Evolutionary conservation across 2,797 vertebrate species (phyloP), one percentile per base, ranked within the genome.

Genomic region (Sebastes miniatus): DNA sequence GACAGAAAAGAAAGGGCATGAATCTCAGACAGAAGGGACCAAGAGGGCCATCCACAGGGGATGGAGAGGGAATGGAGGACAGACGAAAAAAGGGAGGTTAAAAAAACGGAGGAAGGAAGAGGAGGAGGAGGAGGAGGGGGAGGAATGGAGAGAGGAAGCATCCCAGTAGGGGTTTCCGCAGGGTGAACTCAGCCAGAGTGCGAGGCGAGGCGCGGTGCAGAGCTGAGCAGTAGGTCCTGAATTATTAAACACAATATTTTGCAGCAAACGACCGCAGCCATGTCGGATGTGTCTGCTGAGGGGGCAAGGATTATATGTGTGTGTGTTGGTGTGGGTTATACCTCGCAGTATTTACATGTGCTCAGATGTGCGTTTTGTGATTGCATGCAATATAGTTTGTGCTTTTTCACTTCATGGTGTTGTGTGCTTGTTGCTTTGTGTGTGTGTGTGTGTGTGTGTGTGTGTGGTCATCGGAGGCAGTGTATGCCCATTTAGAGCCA

Each of bases 171-270:
- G 71, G 66, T 84, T 91, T 89, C 84, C 11, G 72, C 86, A 84
- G 89, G 87, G 86, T 84, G 86, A 88, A 83, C 77, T 86, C 74
- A 84, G 79, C 73, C 79, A 65, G 77, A 83, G 83, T 76, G 86
- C 18, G n/a, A 70, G 80, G 73, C 61, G 54, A 14, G 65, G 71
- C 86, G 89, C 87, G 84, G 88, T 83, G 80, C 86, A 70, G 68
- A 72, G 69, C 69, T 25, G 13, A 75, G 81, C 79, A 52, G 79
- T 73, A 69, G 89, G 69, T 92, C 86, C 79, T 96, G 93, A 95
- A 96, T 96, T 95, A 95, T 95, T 96, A 90, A 95, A 92, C 72
- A 77, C 83, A 84, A 80, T 87, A 93, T 93, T 94, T 91, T 93
- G 90, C 92, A 91, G 91, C 87, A 83, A 88, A 79, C 31, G 72